These are phyloP conservation scores for Gulo gulo DNA, from an alignment of 2,113 vertebrate genomes.

Conservation along the genomic window DNA sequence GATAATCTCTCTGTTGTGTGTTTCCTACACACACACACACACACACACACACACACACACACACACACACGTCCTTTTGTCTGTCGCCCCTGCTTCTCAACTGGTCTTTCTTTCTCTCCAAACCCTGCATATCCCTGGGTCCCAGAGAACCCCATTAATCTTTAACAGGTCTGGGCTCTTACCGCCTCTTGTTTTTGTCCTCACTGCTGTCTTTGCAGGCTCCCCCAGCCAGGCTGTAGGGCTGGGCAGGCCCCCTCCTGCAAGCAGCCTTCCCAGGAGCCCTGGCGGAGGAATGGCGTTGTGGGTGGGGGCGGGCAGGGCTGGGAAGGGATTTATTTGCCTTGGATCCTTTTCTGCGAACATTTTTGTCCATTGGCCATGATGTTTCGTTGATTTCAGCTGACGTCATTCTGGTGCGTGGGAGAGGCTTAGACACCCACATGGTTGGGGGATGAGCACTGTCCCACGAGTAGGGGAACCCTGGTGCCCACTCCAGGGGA, in stretches of 20 bases:
- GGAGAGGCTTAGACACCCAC: not conserved
- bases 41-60: not conserved
- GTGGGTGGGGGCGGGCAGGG: constrained; percentile 27
- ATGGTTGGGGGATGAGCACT: not conserved
- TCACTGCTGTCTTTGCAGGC: not conserved
- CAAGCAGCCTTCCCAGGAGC: not conserved
- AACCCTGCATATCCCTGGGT: not conserved
- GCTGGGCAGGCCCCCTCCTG: not conserved
- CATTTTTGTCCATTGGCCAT: constrained; percentile 45
- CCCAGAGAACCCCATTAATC: not conserved
- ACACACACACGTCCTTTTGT: too few relatives aligned
- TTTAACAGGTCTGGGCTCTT: not conserved
- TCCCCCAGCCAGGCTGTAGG: not conserved
- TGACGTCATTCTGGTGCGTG: constrained; percentile 25
- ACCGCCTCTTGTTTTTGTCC: not conserved
- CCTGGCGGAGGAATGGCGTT: not conserved
- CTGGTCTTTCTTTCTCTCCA: not conserved
- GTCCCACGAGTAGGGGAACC: not conserved
- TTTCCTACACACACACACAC: not conserved
- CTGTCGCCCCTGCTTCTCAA: not conserved
- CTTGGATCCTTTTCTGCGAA: constrained; percentile 36
- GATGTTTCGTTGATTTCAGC: constrained; percentile 29
- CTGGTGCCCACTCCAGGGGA: not conserved
- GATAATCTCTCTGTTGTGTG: not conserved
- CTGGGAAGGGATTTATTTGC: constrained; percentile 50